Conservation (phyloP, 2,113 vertebrate genomes). For the Argyrosomus japonicus region DNA sequence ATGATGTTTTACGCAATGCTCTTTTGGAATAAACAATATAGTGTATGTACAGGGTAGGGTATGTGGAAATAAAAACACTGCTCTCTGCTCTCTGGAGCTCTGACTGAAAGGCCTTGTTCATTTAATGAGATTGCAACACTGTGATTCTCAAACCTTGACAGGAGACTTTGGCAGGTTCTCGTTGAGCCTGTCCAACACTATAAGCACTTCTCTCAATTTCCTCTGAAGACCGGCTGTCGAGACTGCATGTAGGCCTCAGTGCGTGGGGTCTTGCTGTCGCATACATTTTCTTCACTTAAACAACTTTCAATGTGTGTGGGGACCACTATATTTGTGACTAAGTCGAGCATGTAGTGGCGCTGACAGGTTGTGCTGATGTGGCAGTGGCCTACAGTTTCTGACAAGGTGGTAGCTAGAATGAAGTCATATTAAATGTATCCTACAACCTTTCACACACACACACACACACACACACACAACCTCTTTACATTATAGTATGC, state of each 20-base stretch:
- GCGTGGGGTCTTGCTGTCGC: constrained; percentile 59
- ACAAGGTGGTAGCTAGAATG: constrained; percentile 5
- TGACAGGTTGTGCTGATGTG: constrained; percentile 44
- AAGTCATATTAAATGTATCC: constrained; percentile 17
- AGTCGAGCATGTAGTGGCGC: neutral
- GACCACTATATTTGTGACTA: constrained; percentile 45
- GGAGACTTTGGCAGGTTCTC: constrained; percentile 63
- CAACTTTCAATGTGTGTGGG: constrained; percentile 22
- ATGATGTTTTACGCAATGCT: neutral
- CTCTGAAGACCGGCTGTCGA: constrained; percentile 52
- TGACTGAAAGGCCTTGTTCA: constrained; percentile 61
- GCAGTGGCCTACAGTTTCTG: constrained; percentile 13
- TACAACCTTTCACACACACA: neutral
- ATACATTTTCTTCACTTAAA: constrained; percentile 52
- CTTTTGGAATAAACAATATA: constrained; percentile 21
- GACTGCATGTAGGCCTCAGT: constrained; percentile 15
- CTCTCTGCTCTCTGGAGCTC: constrained; percentile 16
- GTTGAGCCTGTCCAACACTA: constrained; percentile 63
- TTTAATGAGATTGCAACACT: constrained; percentile 73
- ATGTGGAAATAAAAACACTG: constrained; percentile 41
- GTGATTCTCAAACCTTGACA: constrained; percentile 67
- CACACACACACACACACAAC: no score
- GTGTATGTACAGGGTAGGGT: neutral
- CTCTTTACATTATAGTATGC: neutral
- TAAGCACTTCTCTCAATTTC: constrained; percentile 65